These are phyloP conservation scores for Pterostichus madidus DNA, from an alignment of 2,888 invertebrate species.

Conservation along the genomic window DNA sequence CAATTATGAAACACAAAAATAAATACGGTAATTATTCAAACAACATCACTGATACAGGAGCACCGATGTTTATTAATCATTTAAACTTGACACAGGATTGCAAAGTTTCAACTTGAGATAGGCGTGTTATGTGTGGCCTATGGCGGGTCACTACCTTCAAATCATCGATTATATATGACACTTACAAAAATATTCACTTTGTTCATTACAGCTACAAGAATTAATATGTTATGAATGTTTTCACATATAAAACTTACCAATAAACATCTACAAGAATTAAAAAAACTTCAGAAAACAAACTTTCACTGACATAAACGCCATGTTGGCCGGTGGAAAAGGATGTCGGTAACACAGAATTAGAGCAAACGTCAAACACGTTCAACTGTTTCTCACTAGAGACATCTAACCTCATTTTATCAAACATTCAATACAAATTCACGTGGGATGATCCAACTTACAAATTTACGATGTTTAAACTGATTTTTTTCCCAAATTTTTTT, in stretches of 20 bases:
- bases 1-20: neutral
- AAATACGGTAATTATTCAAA: slow-evolving; percentile 20
- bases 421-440: neutral
- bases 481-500: too few species aligned
- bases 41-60: neutral
- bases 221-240: slow-evolving; percentile 26
- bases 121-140: slow-evolving; percentile 65
- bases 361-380: slow-evolving; percentile 52
- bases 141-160: slow-evolving; percentile 63
- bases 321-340: slow-evolving; percentile 66
- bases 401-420: slow-evolving; percentile 12
- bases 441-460: neutral
- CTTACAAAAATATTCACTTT: slow-evolving; percentile 40
- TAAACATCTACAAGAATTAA: slow-evolving; percentile 65
- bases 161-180: slow-evolving; percentile 64
- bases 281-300: slow-evolving; percentile 65
- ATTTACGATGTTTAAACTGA: too few species aligned
- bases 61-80: slow-evolving; percentile 32
- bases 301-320: slow-evolving; percentile 67
- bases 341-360: slow-evolving; percentile 49
- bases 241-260: slow-evolving; percentile 62
- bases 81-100: slow-evolving; percentile 45
- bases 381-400: slow-evolving; percentile 9
- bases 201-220: slow-evolving; percentile 21
- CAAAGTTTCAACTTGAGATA: slow-evolving; percentile 59